Evolutionary conservation across 2,113 vertebrate genomes (phyloP).

Genomic region (Ailuropoda melanoleuca): DNA sequence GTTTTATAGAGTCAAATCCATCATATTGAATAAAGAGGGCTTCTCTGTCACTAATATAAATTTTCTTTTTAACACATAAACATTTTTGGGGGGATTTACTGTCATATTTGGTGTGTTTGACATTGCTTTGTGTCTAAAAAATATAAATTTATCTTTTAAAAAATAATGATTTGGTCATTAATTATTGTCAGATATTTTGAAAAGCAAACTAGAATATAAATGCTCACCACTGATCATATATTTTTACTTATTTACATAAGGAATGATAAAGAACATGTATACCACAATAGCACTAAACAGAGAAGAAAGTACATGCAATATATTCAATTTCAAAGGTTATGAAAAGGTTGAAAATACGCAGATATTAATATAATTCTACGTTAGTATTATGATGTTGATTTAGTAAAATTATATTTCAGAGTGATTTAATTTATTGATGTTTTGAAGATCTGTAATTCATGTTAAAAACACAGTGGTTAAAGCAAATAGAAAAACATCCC

Average conservation of each 20-base stretch:
- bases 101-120: neutral
- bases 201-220: neutral
- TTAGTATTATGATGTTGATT: neutral
- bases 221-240: neutral
- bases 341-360: neutral
- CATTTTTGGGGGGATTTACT: neutral
- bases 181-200: neutral
- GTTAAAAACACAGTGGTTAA: neutral
- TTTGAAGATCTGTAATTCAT: neutral
- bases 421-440: neutral
- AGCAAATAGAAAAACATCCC: neutral
- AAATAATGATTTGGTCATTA: neutral
- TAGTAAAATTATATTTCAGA: neutral
- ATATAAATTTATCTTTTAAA: neutral
- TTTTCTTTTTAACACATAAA: neutral
- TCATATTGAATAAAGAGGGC: neutral
- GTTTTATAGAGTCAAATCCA: neutral
- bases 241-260: neutral
- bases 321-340: neutral
- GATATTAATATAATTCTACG: neutral
- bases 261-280: neutral
- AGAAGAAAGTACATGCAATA: neutral
- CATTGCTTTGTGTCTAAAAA: neutral
- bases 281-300: neutral
- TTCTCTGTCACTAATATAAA: neutral